Evolutionary conservation across 1,140 invertebrate species (phyloP), one percentile per base, ranked within the genome.

Genomic region (Liolophura sinensis): DNA sequence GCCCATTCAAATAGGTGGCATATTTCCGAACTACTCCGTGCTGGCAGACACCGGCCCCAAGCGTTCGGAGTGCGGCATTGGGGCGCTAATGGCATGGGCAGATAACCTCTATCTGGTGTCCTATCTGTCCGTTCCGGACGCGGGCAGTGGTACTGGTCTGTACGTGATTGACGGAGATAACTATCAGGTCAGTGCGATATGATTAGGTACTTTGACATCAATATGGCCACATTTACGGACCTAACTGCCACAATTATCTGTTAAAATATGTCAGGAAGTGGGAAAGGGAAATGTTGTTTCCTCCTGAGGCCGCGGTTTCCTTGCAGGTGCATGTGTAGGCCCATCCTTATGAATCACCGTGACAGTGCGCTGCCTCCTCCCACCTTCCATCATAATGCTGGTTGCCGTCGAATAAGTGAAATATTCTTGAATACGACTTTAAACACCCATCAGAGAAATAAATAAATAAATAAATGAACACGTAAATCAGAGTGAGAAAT

Each of bases 51-150:
- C 66, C 49, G 70, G 61, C 15, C 57, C 60, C 0, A 64, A 9
- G 1, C 52, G 70, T 18, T 66, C 70, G 20, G 70, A 72, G 20
- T 69, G 70, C 64, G 70, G 70, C 1, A 72, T 63, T 12, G 70
- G 70, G 27, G 70, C 70, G 3, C 50, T 72, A 55, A 72, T 72
- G 70, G 65, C 70, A 1, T 72, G 70, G 70, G 65, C 61, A 31
- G 70, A 72, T 24, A 64, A 61, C 20, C 67, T 72, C n/a, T 72
- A 72, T 55, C 60, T 72, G 63, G 64, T 72, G 12, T 67, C 70
- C 47, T 72, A 72, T 56, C 55, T 72, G 51, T 67, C 70, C 0
- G 62, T 59, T 1, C 70, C 70, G 14, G 31, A 64, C 5, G 67
- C n/a, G 22, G 70, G 70, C 16, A 69, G 64, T 67, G 70, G 70